A percentile compares a stretch with the other conserved stretches of the same genome.
Conservation (phyloP, 2,797 vertebrate species). For the Siniperca scherzeri region DNA sequence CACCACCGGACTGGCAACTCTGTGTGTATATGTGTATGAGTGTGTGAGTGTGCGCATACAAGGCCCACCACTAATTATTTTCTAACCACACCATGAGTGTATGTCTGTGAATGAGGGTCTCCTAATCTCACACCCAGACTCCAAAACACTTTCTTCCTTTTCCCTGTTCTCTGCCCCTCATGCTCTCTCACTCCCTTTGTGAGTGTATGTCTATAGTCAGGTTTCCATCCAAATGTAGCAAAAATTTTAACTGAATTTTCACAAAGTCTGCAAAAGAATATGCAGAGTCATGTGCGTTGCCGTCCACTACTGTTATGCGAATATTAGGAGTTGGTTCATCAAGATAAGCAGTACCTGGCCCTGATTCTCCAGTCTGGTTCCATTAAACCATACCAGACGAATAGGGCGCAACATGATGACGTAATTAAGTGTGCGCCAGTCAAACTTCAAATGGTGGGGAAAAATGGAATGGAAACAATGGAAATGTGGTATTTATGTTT, state of each 20-base stretch:
- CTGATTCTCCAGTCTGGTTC: conserved; percentile 1
- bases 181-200: conserved; percentile 15
- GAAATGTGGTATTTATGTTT: background rate
- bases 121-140: conserved; percentile 81
- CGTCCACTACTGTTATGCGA: background rate
- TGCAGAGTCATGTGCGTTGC: fast-evolving
- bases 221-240: background rate
- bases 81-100: conserved; percentile 83
- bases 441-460: background rate
- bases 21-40: conserved; percentile 69
- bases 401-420: background rate
- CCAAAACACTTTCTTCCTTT: conserved; percentile 69
- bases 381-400: background rate
- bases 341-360: background rate
- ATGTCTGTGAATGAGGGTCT: conserved; percentile 83
- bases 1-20: conserved; percentile 73
- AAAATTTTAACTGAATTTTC: background rate
- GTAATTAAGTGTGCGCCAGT: background rate
- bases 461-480: too few species aligned
- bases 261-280: background rate
- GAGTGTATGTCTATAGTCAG: background rate
- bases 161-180: conserved; percentile 32
- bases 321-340: background rate
- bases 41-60: conserved; percentile 64
- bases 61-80: conserved; percentile 82